Percentiles rank a stretch among this genome's conserved stretches.
phyloP scores from a whole-genome alignment of 2,113 vertebrate species.

The cat (Felis catus) region DNA sequence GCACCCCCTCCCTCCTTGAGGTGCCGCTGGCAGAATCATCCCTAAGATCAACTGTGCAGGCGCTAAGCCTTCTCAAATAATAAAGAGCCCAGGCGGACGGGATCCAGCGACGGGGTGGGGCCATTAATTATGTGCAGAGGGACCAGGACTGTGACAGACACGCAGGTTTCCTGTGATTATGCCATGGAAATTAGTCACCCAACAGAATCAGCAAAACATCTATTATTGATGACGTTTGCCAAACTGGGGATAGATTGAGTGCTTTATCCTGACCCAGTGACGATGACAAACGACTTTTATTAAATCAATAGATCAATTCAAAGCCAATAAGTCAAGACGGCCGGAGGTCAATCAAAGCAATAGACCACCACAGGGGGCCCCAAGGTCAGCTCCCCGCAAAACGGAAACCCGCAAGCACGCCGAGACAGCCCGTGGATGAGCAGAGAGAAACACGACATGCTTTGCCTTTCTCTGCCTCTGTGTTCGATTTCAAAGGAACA shows the following conservation, averaged over 20 bases:
- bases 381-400: not conserved
- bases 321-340: constrained; percentile 75
- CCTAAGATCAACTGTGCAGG: not conserved
- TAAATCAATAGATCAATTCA: constrained; percentile 77
- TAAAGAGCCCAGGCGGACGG: not conserved
- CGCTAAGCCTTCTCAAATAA: not conserved
- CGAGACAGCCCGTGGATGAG: fast-evolving
- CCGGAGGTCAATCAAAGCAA: constrained; percentile 44
- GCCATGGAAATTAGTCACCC: constrained; percentile 61
- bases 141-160: fast-evolving
- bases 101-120: constrained; percentile 16
- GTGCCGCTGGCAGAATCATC: not conserved
- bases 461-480: not conserved
- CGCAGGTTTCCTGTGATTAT: not conserved
- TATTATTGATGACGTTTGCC: constrained; percentile 54
- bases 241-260: constrained; percentile 42
- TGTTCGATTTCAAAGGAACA: not conserved
- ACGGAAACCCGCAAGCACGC: fast-evolving
- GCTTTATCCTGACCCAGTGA: constrained; percentile 58
- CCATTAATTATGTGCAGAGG: constrained; percentile 40
- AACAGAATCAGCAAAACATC: constrained; percentile 61
- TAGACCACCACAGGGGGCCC: not conserved
- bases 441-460: fast-evolving
- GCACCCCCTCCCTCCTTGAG: not conserved
- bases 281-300: constrained; percentile 55